Percentiles rank a stretch among this genome's conserved stretches.
Evolutionary conservation across 2,888 invertebrate species (phyloP).

Genomic region (Erynnis tages): DNA sequence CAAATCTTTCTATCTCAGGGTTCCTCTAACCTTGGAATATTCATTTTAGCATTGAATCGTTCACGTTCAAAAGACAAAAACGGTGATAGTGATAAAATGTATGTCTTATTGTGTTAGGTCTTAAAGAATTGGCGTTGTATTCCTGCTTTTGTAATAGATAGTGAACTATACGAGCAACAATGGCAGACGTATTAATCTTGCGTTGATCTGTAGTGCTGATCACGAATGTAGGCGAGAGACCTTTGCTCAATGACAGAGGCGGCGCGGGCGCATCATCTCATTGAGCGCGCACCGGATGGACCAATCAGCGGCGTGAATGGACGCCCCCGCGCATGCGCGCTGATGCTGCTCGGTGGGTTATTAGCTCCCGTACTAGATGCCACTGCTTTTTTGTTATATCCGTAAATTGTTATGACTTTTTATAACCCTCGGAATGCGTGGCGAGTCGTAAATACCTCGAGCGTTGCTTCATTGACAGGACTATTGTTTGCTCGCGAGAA

Average conservation of each 20-base stretch:
- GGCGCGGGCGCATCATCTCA: conserved; percentile 77
- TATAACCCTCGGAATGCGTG: conserved; percentile 64
- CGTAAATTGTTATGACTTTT: conserved; percentile 74
- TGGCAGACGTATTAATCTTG: conserved; percentile 31
- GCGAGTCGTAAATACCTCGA: conserved; percentile 60
- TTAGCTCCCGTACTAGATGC: conserved; percentile 72
- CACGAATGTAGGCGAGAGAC: conserved; percentile 77
- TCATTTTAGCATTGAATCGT: too few relatives aligned
- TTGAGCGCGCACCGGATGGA: conserved; percentile 80
- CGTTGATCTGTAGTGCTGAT: conserved; percentile 47
- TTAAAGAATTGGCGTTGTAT: neutral
- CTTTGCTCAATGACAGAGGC: conserved; percentile 77
- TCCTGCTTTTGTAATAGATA: conserved; percentile 7
- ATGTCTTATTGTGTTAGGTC: neutral
- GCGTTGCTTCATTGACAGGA: conserved; percentile 54
- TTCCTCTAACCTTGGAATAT: too few relatives aligned
- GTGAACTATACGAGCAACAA: conserved; percentile 14
- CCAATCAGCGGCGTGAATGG: conserved; percentile 81
- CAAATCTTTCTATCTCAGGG: too few relatives aligned
- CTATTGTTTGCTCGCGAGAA: conserved; percentile 48
- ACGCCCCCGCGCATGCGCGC: conserved; percentile 74
- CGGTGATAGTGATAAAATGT: neutral
- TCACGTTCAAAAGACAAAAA: neutral
- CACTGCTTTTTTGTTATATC: conserved; percentile 70
- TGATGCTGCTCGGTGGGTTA: conserved; percentile 57